Evolutionary conservation across 2,113 vertebrate genomes (phyloP).

Genomic region (Glaucidium brasilianum): DNA sequence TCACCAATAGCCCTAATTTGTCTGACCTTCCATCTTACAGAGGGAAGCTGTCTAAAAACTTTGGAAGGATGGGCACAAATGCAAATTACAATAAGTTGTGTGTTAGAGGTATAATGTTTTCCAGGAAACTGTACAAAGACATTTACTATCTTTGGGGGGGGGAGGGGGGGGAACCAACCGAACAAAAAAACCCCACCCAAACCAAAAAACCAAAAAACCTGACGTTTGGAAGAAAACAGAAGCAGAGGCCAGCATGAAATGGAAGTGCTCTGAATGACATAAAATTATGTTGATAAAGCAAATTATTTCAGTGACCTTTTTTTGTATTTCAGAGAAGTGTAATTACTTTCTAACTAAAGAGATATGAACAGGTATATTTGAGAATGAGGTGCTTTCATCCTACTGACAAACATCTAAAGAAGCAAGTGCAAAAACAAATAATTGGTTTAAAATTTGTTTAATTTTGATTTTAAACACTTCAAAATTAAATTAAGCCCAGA

Average conservation of each 20-base stretch:
- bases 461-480: neutral
- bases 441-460: neutral
- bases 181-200: too few species aligned
- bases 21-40: neutral
- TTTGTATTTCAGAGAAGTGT: neutral
- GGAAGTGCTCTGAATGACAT: neutral
- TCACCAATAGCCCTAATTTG: neutral
- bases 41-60: neutral
- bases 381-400: neutral
- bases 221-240: neutral
- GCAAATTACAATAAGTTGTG: neutral
- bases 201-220: too few species aligned
- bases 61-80: neutral
- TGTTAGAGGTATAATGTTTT: neutral
- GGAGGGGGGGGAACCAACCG: too few species aligned
- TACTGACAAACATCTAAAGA: neutral
- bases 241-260: neutral
- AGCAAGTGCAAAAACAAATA: neutral
- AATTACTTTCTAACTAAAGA: neutral
- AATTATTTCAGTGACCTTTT: neutral
- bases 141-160: neutral
- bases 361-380: neutral
- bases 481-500: neutral
- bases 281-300: neutral
- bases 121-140: neutral